These are phyloP conservation scores for Dicranocentrus wangi DNA, from an alignment of 2,888 invertebrate species.

Conservation along the genomic window DNA sequence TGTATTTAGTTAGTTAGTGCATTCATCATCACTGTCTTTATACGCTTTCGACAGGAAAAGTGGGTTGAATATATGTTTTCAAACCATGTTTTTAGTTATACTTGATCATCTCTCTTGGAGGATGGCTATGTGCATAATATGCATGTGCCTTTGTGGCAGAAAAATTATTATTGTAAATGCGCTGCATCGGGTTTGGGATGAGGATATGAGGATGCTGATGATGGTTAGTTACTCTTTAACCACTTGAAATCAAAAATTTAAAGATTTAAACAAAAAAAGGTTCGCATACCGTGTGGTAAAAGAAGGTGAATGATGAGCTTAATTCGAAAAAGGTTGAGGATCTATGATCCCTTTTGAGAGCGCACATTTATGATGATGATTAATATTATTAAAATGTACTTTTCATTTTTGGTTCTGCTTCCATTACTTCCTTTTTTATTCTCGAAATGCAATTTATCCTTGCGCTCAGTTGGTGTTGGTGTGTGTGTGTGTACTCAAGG, in stretches of 20 bases:
- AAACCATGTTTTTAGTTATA: too few species aligned
- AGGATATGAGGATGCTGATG: not conserved
- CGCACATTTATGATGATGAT: conserved; percentile 10
- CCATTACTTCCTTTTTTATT: conserved; percentile 40
- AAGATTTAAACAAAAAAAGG: not conserved
- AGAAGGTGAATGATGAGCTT: not conserved
- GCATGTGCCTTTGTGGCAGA: too few species aligned
- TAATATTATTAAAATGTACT: conserved; percentile 21
- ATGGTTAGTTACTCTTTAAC: not conserved
- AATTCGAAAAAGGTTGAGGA: conserved; percentile 32
- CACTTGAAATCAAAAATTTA: too few species aligned
- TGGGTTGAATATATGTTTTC: conserved; percentile 52
- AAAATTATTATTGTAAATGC: too few species aligned
- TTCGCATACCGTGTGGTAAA: not conserved
- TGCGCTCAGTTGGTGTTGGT: not conserved
- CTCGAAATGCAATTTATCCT: not conserved
- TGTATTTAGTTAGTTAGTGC: not conserved
- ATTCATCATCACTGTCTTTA: not conserved
- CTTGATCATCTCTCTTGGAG: too few species aligned
- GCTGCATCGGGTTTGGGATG: not conserved
- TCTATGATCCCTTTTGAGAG: not conserved
- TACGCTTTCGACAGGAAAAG: conserved; percentile 54
- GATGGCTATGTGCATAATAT: too few species aligned
- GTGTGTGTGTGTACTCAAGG: too few species aligned
- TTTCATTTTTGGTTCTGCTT: conserved; percentile 53